A percentile compares a stretch with the other conserved stretches of the same genome.
Evolutionary conservation across 2,888 invertebrate species (phyloP).

Genomic region (Ormia ochracea): DNA sequence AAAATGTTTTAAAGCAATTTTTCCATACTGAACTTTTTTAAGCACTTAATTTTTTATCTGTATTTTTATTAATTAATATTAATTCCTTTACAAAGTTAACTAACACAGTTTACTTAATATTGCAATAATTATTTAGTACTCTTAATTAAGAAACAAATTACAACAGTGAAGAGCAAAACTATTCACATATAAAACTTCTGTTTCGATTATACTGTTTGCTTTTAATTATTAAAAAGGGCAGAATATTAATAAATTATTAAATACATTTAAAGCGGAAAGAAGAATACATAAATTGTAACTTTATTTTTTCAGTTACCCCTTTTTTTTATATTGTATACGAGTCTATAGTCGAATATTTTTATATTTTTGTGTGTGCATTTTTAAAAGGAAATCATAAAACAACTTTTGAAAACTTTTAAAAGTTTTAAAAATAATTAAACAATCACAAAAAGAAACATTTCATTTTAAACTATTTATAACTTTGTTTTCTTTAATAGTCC

Average conservation of each 20-base stretch:
- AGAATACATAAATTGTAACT: slow-evolving; percentile 7
- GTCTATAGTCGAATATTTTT: slow-evolving; percentile 50
- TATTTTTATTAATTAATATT: slow-evolving; percentile 2
- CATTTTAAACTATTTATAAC: slow-evolving; percentile 15
- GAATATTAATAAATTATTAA: neutral
- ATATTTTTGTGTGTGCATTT: slow-evolving; percentile 62
- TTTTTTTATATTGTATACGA: too few species aligned
- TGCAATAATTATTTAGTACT: slow-evolving; percentile 60
- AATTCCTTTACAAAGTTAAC: slow-evolving; percentile 41
- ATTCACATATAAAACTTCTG: neutral
- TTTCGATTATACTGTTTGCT: neutral
- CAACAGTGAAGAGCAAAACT: neutral
- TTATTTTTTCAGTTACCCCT: slow-evolving; percentile 20
- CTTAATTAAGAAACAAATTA: slow-evolving; percentile 10
- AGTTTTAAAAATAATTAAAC: neutral
- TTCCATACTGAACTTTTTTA: neutral
- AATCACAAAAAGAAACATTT: slow-evolving; percentile 12
- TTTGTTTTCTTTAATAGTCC: slow-evolving; percentile 18
- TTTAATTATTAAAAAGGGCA: neutral
- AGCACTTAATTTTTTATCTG: slow-evolving; percentile 2
- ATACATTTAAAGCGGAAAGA: neutral
- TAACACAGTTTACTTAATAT: slow-evolving; percentile 58
- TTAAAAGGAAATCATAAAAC: slow-evolving; percentile 19
- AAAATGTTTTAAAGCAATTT: neutral
- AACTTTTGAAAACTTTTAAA: slow-evolving; percentile 9